Percentiles rank a stretch among this genome's conserved stretches.
Conservation (phyloP, 2,797 vertebrate genomes). For the Onychomys arenicola region DNA sequence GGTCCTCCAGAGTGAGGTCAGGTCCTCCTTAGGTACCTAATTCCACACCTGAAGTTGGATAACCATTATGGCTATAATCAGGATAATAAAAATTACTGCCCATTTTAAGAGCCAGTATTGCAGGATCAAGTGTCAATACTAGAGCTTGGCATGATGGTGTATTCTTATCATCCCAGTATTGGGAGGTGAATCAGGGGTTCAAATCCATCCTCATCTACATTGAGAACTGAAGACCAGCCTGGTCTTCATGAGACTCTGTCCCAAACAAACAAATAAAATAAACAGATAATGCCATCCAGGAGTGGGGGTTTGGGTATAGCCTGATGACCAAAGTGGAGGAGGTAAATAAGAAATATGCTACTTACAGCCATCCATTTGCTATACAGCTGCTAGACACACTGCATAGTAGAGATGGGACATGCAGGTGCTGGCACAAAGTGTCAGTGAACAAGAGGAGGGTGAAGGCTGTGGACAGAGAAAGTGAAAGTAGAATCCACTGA, state of each 20-base stretch:
- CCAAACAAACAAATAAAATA: background rate
- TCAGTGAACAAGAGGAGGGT: background rate
- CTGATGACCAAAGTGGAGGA: rapidly evolving
- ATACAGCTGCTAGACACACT: rapidly evolving
- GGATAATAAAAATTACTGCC: rapidly evolving
- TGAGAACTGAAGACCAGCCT: background rate
- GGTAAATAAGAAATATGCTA: rapidly evolving
- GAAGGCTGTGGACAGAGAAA: background rate
- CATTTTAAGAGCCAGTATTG: background rate
- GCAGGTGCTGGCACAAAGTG: rapidly evolving
- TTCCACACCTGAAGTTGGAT: rapidly evolving
- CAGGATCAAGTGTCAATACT: background rate
- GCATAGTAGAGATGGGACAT: background rate
- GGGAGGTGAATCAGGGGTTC: background rate
- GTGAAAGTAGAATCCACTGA: too few species aligned
- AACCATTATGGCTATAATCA: background rate
- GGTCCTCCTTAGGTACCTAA: background rate
- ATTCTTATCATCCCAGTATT: background rate
- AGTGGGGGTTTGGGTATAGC: background rate
- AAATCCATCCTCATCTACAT: background rate
- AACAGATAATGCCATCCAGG: background rate
- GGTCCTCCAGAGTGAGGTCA: background rate
- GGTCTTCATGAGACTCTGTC: too few species aligned
- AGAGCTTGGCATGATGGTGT: too few species aligned
- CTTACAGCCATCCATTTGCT: rapidly evolving